Evolutionary conservation across 2,888 invertebrate species (phyloP).

Genomic region (Meiosimyza decipiens): DNA sequence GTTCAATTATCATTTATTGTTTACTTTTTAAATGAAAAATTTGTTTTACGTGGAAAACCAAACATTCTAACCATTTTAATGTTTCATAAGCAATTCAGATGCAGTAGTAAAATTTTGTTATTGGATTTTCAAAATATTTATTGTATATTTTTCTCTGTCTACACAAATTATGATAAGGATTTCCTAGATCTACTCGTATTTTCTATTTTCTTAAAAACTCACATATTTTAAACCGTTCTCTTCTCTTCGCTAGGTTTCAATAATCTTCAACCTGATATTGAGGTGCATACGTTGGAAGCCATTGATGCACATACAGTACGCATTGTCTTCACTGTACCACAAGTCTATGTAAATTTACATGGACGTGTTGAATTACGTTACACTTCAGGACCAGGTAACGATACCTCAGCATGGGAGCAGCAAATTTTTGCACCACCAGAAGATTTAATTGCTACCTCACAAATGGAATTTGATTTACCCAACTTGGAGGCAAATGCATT

Average conservation of each 20-base stretch:
- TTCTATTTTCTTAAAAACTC: neutral
- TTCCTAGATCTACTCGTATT: too few relatives aligned
- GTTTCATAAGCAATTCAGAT: conserved; percentile 22
- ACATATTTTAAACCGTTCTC: conserved; percentile 7
- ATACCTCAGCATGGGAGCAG: conserved; percentile 80
- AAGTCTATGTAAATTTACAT: conserved; percentile 84
- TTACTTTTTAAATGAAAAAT: too few relatives aligned
- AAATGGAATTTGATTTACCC: conserved; percentile 84
- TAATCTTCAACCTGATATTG: conserved; percentile 65
- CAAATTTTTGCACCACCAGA: conserved; percentile 90
- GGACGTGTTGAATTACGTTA: conserved; percentile 89
- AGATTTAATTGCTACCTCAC: conserved; percentile 85
- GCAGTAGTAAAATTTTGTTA: conserved; percentile 3
- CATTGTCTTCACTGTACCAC: conserved; percentile 84
- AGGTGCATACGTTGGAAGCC: conserved; percentile 75
- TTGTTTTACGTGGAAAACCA: too few relatives aligned
- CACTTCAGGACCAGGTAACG: conserved; percentile 79
- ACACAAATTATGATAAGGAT: too few relatives aligned
- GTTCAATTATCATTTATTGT: too few relatives aligned
- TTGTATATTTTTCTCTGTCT: too few relatives aligned
- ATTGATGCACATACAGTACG: conserved; percentile 83
- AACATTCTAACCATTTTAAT: too few relatives aligned
- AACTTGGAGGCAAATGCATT: conserved; percentile 81
- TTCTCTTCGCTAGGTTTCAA: conserved; percentile 46
- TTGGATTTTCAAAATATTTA: neutral